Evolutionary conservation across 2,797 vertebrate species (phyloP).

Genomic region (Antennarius maculatus): DNA sequence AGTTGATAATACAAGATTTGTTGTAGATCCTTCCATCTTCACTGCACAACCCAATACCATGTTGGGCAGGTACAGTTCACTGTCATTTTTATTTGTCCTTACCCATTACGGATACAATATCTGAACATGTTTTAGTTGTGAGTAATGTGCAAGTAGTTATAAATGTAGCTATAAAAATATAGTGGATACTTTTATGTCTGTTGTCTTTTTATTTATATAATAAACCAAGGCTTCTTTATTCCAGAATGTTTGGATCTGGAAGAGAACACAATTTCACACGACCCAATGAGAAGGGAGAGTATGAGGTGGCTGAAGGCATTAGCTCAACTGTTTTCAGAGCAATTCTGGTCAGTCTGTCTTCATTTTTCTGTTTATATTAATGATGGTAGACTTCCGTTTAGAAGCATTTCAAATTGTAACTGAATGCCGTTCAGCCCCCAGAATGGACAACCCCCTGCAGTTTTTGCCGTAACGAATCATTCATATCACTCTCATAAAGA

Average conservation of each 20-base stretch:
- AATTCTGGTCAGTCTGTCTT: conserved; percentile 88
- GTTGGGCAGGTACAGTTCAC: conserved; percentile 90
- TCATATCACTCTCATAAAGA: not conserved
- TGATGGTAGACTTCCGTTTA: not conserved
- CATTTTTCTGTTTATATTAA: not conserved
- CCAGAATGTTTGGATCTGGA: conserved; percentile 99
- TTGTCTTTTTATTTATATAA: conserved; percentile 9
- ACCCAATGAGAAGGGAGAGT: conserved; percentile 98
- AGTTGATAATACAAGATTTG: conserved; percentile 98
- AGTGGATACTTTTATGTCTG: not conserved
- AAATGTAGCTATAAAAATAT: not conserved
- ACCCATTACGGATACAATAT: not conserved
- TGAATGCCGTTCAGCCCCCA: not conserved
- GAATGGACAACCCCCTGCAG: not conserved
- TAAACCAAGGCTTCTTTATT: conserved; percentile 30
- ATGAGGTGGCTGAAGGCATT: conserved; percentile 97
- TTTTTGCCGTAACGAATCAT: not conserved
- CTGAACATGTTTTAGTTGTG: not conserved
- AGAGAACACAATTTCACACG: conserved; percentile 98
- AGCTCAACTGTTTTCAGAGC: conserved; percentile 98
- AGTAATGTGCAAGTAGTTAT: not conserved
- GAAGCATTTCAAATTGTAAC: not conserved
- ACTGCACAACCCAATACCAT: conserved; percentile 99
- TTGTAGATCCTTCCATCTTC: conserved; percentile 97
- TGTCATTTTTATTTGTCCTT: conserved; percentile 5